Evolutionary conservation across 1,140 invertebrate genomes (phyloP).

Genomic region (Polypedilum pembai): DNA sequence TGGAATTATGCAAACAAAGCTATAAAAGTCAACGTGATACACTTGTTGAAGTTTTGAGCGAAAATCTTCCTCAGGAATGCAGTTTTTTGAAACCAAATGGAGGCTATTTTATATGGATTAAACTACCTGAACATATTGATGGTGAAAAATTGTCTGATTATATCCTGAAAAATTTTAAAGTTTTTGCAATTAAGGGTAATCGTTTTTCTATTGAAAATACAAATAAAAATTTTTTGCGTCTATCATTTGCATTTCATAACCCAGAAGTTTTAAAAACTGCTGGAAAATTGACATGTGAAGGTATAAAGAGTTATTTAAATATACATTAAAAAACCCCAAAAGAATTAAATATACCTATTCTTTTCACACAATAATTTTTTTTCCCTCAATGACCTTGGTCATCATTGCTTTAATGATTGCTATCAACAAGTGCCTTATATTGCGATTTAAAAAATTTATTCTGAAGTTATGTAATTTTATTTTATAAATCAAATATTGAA

Average conservation of each 20-base stretch:
- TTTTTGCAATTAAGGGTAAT: slow-evolving; percentile 47
- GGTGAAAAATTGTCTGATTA: slow-evolving; percentile 35
- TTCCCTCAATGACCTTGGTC: no score
- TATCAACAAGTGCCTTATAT: no score
- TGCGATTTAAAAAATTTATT: no score
- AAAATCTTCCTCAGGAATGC: slow-evolving; percentile 45
- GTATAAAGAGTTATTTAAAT: slow-evolving; percentile 17
- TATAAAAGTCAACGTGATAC: slow-evolving; percentile 47
- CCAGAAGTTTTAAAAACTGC: slow-evolving; percentile 36
- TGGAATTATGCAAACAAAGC: slow-evolving; percentile 43
- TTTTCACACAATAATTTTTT: neutral
- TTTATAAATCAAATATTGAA: no score
- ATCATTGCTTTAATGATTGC: no score
- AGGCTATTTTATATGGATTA: slow-evolving; percentile 55
- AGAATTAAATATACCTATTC: neutral
- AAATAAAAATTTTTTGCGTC: slow-evolving; percentile 44
- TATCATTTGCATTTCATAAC: slow-evolving; percentile 47
- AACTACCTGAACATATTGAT: slow-evolving; percentile 41
- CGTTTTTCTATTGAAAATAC: slow-evolving; percentile 42
- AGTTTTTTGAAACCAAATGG: slow-evolving; percentile 45
- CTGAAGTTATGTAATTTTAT: no score
- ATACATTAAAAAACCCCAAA: neutral
- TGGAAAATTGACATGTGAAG: slow-evolving; percentile 36
- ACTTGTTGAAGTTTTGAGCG: slow-evolving; percentile 42
- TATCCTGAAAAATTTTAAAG: slow-evolving; percentile 35